Evolutionary conservation across 2,888 invertebrate genomes (phyloP).

Genomic region (Cheilosia scutellata): DNA sequence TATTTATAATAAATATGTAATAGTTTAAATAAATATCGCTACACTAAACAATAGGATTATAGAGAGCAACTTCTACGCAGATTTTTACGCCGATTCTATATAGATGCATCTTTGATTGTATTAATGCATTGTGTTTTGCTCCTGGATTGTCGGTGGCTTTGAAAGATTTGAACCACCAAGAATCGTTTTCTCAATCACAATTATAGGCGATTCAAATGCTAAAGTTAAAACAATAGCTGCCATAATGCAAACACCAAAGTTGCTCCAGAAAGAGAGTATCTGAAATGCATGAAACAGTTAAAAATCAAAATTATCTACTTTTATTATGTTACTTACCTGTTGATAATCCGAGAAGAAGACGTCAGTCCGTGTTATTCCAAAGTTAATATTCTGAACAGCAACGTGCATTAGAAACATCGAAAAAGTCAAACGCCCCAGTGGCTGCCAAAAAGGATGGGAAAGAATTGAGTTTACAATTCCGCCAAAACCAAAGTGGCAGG

Average conservation of each 20-base stretch:
- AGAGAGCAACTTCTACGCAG: too few species aligned
- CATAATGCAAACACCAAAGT: conserved; percentile 53
- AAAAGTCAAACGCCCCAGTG: conserved; percentile 81
- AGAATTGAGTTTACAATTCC: conserved; percentile 81
- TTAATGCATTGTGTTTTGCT: background rate
- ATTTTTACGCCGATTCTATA: too few species aligned
- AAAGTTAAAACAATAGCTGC: conserved; percentile 62
- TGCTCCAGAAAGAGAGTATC: conserved; percentile 66
- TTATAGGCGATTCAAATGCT: conserved; percentile 71
- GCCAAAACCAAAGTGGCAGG: conserved; percentile 82
- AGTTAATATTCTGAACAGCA: conserved; percentile 80
- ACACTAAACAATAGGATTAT: too few species aligned
- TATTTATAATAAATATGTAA: too few species aligned
- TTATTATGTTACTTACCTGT: conserved; percentile 16
- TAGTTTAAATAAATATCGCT: too few species aligned
- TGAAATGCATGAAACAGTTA: background rate
- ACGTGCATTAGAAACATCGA: conserved; percentile 82
- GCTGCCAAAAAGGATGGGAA: conserved; percentile 81
- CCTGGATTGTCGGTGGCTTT: background rate
- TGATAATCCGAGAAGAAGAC: conserved; percentile 81
- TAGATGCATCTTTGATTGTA: background rate
- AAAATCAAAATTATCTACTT: background rate
- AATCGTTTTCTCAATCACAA: conserved; percentile 54
- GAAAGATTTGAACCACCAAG: background rate
- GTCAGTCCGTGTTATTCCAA: conserved; percentile 79